These are phyloP conservation scores for Cantharis rustica DNA, from an alignment of 2,888 invertebrate genomes.

Conservation along the genomic window DNA sequence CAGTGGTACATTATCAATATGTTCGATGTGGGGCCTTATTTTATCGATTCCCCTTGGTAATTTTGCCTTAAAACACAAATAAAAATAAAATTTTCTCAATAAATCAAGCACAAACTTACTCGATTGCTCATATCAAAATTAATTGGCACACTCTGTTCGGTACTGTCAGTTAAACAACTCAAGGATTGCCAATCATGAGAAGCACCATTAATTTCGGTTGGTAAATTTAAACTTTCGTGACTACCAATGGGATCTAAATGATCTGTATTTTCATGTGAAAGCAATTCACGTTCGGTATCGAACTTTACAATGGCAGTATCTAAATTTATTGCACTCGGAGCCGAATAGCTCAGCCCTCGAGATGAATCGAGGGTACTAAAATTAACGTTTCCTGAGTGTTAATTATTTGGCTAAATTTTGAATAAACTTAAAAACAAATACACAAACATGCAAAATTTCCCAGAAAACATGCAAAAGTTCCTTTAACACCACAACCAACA, in stretches of 20 bases:
- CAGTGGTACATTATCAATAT: conserved; percentile 96
- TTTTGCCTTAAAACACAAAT: conserved; percentile 70
- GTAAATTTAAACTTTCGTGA: conserved; percentile 57
- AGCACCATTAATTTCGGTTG: conserved; percentile 50
- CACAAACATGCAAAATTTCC: neutral
- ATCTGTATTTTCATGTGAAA: conserved; percentile 44
- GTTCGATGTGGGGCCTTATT: conserved; percentile 92
- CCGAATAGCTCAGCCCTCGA: conserved; percentile 79
- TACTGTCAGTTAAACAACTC: conserved; percentile 86
- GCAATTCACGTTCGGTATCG: conserved; percentile 62
- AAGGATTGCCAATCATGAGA: conserved; percentile 78
- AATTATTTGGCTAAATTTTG: neutral
- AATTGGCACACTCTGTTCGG: conserved; percentile 88
- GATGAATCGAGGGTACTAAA: conserved; percentile 70
- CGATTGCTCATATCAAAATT: conserved; percentile 93
- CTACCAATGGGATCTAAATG: conserved; percentile 50
- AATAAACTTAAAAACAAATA: neutral
- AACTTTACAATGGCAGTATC: conserved; percentile 75
- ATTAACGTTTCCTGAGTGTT: conserved; percentile 7
- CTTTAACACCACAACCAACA: neutral
- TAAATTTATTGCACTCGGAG: conserved; percentile 83
- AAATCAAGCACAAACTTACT: conserved; percentile 56
- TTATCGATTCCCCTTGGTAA: conserved; percentile 95
- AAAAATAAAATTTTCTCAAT: neutral
- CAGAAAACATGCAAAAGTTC: neutral